phyloP scores from a whole-genome alignment of 2,113 vertebrate species.

The Pluvianellus socialis region DNA sequence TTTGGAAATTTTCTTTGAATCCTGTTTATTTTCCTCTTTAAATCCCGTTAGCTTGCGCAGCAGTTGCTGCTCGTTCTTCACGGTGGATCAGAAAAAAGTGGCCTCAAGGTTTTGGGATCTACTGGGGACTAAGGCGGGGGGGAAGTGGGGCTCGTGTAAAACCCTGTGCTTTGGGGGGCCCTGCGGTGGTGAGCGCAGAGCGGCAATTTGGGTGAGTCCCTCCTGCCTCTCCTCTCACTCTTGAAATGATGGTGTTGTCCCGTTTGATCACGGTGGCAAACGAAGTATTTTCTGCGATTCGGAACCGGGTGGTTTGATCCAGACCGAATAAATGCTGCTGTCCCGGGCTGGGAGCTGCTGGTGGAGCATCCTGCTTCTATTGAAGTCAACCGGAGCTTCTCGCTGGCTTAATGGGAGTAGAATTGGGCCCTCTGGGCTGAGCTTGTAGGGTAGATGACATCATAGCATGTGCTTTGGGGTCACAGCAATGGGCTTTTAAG shows the following conservation, averaged over 20 bases:
- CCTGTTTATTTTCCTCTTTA: slow-evolving; percentile 59
- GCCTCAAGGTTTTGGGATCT: not conserved
- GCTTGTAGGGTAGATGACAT: not conserved
- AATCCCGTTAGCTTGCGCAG: slow-evolving; percentile 39
- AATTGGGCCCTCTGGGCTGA: not conserved
- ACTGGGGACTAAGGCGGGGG: not conserved
- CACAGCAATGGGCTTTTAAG: not conserved
- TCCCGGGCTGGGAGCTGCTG: not conserved
- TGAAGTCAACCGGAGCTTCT: not conserved
- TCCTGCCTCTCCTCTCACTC: not conserved
- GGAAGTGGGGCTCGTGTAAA: not conserved
- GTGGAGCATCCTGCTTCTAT: not conserved
- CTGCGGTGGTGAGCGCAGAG: not conserved
- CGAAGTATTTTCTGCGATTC: not conserved
- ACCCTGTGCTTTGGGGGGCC: not conserved
- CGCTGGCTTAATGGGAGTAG: not conserved
- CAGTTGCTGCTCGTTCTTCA: not conserved
- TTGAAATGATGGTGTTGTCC: not conserved
- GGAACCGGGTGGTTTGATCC: not conserved
- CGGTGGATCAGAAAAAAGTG: not conserved
- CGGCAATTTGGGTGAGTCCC: not conserved
- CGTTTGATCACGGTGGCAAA: not conserved
- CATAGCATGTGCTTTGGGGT: not conserved
- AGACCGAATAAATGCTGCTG: not conserved
- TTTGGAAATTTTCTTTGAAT: slow-evolving; percentile 50